Conservation (phyloP, 2,797 vertebrate genomes). For the Etheostoma nigrum region DNA sequence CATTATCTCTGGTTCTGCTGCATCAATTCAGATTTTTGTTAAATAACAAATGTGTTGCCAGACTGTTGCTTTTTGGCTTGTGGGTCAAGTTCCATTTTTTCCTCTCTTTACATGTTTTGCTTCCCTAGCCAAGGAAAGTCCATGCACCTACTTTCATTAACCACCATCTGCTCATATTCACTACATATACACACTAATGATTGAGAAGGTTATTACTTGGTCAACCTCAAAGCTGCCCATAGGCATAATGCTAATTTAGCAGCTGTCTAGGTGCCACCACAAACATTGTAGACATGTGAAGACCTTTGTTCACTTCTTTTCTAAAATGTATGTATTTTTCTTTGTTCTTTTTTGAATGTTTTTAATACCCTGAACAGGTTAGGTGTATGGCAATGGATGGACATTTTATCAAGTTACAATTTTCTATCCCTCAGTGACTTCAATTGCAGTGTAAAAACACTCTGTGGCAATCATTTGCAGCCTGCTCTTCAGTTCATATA, state of each 20-base stretch:
- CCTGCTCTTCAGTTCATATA: constrained; percentile 11
- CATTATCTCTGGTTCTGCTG: no score
- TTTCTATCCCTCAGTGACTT: background rate
- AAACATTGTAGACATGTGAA: background rate
- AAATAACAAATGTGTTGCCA: background rate
- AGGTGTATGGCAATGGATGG: background rate
- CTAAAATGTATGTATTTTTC: background rate
- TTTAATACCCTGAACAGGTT: background rate
- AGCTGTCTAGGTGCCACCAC: background rate
- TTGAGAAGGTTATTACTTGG: constrained; percentile 3
- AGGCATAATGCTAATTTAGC: constrained; percentile 3
- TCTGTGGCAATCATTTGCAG: background rate
- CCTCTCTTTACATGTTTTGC: background rate
- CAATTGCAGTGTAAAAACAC: background rate
- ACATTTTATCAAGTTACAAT: background rate
- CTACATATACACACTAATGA: background rate
- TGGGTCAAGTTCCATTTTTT: background rate
- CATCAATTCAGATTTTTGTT: background rate
- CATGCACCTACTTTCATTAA: background rate
- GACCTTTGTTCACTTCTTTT: background rate
- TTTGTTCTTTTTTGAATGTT: background rate
- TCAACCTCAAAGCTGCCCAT: background rate
- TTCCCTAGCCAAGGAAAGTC: background rate
- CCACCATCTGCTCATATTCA: background rate
- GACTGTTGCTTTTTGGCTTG: background rate